Conservation (phyloP, 2,888 invertebrate genomes). For the Dorcus parallelipipedus region DNA sequence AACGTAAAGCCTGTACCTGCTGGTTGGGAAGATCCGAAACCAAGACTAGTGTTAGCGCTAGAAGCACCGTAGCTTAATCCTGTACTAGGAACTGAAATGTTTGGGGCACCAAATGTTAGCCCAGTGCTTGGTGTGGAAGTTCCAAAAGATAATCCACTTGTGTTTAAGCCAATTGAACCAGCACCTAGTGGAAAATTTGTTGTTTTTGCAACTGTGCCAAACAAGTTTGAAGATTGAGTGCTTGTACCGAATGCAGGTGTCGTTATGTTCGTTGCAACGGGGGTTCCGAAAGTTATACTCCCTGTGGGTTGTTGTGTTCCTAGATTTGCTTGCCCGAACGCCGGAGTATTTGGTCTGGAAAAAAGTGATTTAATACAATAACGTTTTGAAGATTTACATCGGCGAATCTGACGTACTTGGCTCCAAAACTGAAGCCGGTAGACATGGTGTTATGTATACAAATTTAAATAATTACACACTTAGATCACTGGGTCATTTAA, state of each 20-base stretch:
- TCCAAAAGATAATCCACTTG: neutral
- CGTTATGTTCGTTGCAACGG: constrained; percentile 14
- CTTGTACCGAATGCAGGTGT: constrained; percentile 12
- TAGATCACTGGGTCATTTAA: neutral
- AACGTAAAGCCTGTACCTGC: constrained; percentile 27
- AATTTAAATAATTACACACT: neutral
- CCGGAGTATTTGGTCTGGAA: constrained; percentile 14
- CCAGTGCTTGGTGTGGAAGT: constrained; percentile 7
- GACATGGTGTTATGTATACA: constrained; percentile 15
- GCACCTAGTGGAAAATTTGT: neutral
- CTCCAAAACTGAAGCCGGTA: constrained; percentile 24
- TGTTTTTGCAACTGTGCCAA: constrained; percentile 36
- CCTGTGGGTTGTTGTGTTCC: constrained; percentile 21
- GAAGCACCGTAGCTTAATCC: neutral
- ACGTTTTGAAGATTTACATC: too few relatives aligned
- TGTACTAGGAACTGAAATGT: constrained; percentile 32
- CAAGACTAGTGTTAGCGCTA: constrained; percentile 12
- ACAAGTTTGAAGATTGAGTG: constrained; percentile 25
- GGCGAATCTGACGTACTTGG: constrained; percentile 19
- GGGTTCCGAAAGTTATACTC: constrained; percentile 28
- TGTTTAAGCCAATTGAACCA: too few relatives aligned
- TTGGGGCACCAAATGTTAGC: constrained; percentile 30
- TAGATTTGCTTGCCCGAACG: constrained; percentile 15
- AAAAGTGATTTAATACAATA: neutral
- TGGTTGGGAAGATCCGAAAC: constrained; percentile 39